Conservation (phyloP, 2,888 invertebrate species). For the Lochmaea crataegi region DNA sequence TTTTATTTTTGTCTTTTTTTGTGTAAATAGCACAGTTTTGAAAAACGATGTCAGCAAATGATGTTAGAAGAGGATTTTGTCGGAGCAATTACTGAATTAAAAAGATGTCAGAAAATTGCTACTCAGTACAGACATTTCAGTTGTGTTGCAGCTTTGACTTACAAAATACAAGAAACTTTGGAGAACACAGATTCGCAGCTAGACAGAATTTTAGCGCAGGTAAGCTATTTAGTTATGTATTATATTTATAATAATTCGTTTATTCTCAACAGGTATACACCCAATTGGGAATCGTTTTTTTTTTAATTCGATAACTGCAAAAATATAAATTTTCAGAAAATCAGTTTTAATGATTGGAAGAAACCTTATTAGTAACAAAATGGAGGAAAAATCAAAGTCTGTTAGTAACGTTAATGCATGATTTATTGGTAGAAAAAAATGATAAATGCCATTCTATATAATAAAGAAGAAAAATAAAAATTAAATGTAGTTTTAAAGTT, state of each 20-base stretch:
- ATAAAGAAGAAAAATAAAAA: no score
- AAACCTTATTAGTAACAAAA: no score
- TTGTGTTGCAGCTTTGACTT: constrained; percentile 89
- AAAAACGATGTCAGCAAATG: constrained; percentile 84
- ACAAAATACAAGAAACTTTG: constrained; percentile 90
- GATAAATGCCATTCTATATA: no score
- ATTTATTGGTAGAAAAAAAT: no score
- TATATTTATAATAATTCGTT: constrained; percentile 6
- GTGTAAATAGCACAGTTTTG: constrained; percentile 78
- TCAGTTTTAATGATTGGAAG: no score
- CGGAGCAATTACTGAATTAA: constrained; percentile 88
- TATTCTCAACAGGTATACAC: no score
- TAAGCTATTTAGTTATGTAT: constrained; percentile 54
- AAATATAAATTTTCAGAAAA: no score
- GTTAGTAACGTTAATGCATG: no score
- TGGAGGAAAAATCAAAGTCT: no score
- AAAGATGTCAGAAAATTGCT: constrained; percentile 89
- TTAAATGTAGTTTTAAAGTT: no score
- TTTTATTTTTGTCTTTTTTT: not conserved
- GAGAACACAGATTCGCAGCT: constrained; percentile 92
- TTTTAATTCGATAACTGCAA: no score
- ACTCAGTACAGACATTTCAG: constrained; percentile 86
- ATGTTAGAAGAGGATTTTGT: constrained; percentile 88
- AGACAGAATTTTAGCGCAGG: constrained; percentile 85
- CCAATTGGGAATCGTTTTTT: no score